Conservation (phyloP, 1,140 invertebrate genomes). For the Bombus breviceps region DNA sequence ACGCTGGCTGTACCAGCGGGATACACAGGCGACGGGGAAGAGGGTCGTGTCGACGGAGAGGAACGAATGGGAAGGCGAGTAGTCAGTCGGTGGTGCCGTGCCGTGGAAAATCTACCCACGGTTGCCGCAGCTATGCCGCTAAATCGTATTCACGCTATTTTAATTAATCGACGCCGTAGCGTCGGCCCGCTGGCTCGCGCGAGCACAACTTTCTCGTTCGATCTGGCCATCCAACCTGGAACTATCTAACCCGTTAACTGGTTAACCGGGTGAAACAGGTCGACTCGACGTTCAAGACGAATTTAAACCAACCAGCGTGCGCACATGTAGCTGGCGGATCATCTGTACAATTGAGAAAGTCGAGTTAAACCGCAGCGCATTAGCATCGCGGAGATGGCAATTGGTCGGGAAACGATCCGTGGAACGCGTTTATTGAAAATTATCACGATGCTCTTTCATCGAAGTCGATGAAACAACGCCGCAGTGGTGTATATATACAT, state of each 20-base stretch:
- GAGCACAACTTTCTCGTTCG: background rate
- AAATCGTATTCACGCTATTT: constrained; percentile 79
- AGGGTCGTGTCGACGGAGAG: constrained; percentile 26
- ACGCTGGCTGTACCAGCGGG: constrained; percentile 31
- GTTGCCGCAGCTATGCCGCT: constrained; percentile 76
- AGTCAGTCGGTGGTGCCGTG: constrained; percentile 24
- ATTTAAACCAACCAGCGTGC: background rate
- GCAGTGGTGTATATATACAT: background rate
- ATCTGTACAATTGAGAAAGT: background rate
- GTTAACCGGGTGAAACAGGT: background rate
- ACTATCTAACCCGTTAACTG: background rate
- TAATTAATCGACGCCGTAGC: constrained; percentile 77
- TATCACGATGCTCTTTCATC: background rate
- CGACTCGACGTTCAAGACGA: background rate
- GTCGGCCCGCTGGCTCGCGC: constrained; percentile 10
- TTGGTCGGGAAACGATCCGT: background rate
- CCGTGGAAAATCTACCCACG: constrained; percentile 74
- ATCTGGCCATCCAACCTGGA: background rate
- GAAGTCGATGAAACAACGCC: background rate
- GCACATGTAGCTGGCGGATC: background rate
- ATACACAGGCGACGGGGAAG: constrained; percentile 51
- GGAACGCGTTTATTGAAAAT: background rate
- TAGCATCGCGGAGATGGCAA: background rate
- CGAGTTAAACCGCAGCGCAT: background rate
- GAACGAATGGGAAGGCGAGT: constrained; percentile 42